phyloP scores from a whole-genome alignment of 2,113 vertebrate genomes.

The Meles meles region DNA sequence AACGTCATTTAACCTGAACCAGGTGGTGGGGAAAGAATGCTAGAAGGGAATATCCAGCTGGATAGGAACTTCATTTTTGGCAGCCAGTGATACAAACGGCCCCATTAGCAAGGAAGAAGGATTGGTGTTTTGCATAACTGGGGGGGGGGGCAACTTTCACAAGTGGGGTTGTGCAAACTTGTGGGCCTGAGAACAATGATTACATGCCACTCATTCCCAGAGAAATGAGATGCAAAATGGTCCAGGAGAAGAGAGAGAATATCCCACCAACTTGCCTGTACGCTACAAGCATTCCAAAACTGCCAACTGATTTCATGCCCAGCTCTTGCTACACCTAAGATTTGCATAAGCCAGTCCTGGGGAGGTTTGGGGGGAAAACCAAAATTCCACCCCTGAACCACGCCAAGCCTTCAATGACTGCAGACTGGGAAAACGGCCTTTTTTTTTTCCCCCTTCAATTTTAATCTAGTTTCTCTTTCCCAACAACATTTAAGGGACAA shows the following conservation, averaged over 20 bases:
- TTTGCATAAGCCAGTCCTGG: slow-evolving; percentile 67
- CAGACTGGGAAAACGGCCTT: slow-evolving; percentile 35
- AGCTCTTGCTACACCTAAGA: slow-evolving; percentile 55
- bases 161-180: neutral
- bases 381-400: slow-evolving; percentile 51
- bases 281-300: neutral
- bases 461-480: slow-evolving; percentile 64
- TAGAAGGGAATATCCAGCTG: neutral
- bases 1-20: neutral
- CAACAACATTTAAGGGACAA: slow-evolving; percentile 43
- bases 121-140: neutral
- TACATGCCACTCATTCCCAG: neutral
- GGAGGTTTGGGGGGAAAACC: slow-evolving; percentile 68
- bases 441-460: neutral
- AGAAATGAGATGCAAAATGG: neutral
- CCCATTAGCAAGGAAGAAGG: neutral
- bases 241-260: neutral
- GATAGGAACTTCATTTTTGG: neutral
- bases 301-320: slow-evolving; percentile 17
- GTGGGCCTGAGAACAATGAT: neutral
- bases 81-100: neutral
- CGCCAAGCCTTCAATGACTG: slow-evolving; percentile 38
- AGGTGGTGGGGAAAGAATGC: neutral
- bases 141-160: neutral
- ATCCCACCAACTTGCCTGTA: neutral